Evolutionary conservation across 1,140 invertebrate genomes (phyloP), one percentile per base, ranked within the genome.

Genomic region (Neotoxoptera formosana): DNA sequence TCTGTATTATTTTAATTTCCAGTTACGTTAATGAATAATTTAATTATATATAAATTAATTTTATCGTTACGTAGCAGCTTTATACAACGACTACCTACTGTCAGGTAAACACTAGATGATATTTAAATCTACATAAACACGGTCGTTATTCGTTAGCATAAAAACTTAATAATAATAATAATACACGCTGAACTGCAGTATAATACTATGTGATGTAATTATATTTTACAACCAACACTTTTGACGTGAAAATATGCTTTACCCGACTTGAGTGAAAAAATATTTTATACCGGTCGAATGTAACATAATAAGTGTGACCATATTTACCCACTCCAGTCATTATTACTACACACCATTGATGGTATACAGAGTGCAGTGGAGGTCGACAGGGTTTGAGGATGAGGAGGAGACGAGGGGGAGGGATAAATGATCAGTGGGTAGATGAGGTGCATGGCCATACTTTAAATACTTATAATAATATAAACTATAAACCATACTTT

Each of bases 21-120:
- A 76, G 60, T 51, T 53, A 53, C n/a, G 30, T 88, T 34, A 34
- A 88, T 53, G 47, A 88, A 88, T 51, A 34, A 88, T 88, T 48
- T 48, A 36, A 47, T 86, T 47, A 86, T 47, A 23, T 51, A 53
- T 48, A 48, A 87, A 87, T 34, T 51, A 34, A 88, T 51, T 53
- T 88, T 48, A 53, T 30, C 48, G 51, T 88, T 53, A 21, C 20
- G 20, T 9, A 34, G 60, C 30, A 76, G 60, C 14, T 76, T 76
- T 76, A 67, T 67, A 67, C 14, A 14, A 14, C 4, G 60, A 67
- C 60, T 67, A 30, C 25, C 25, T 51, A 88, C 47, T 53, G 48
- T 76, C n/a, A 51, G n/a, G n/a, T 88, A 51, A 53, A 88, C 48
- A 88, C n/a, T 11, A 48, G n/a, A 1, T 20, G 30, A 88, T 53